phyloP scores from a whole-genome alignment of 2,113 vertebrate genomes.

The Microtus richardsoni region DNA sequence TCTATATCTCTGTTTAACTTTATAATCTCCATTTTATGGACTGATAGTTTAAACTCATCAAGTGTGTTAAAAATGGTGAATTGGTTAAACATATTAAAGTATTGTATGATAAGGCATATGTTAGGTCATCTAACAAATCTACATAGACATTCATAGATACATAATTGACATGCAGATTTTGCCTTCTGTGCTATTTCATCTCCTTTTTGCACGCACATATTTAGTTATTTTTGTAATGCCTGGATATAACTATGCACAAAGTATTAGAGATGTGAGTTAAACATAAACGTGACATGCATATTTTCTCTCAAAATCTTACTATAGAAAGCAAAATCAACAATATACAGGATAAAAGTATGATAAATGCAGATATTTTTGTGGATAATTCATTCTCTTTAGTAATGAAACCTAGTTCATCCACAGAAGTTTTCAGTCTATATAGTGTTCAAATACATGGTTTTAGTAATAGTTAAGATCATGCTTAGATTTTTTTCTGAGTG shows the following conservation, averaged over 20 bases:
- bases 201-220: neutral
- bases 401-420: neutral
- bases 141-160: neutral
- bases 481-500: neutral
- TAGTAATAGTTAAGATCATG: neutral
- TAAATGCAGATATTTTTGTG: neutral
- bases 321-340: conserved; percentile 19
- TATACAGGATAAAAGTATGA: neutral
- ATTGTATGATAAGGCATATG: neutral
- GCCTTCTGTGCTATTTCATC: conserved; percentile 1
- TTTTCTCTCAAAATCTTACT: conserved; percentile 7
- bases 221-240: conserved; percentile 27
- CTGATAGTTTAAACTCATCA: neutral
- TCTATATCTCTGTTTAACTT: neutral
- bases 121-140: conserved; percentile 26
- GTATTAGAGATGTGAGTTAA: neutral
- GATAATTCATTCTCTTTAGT: neutral
- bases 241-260: neutral
- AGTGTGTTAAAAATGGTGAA: neutral
- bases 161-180: conserved; percentile 30
- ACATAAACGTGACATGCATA: neutral
- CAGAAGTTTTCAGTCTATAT: neutral
- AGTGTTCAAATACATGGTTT: neutral
- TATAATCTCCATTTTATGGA: neutral
- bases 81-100: conserved; percentile 37